Percentiles rank a stretch among this genome's conserved stretches.
Evolutionary conservation across 2,797 vertebrate genomes (phyloP).

Genomic region (Eidolon dupreanum): DNA sequence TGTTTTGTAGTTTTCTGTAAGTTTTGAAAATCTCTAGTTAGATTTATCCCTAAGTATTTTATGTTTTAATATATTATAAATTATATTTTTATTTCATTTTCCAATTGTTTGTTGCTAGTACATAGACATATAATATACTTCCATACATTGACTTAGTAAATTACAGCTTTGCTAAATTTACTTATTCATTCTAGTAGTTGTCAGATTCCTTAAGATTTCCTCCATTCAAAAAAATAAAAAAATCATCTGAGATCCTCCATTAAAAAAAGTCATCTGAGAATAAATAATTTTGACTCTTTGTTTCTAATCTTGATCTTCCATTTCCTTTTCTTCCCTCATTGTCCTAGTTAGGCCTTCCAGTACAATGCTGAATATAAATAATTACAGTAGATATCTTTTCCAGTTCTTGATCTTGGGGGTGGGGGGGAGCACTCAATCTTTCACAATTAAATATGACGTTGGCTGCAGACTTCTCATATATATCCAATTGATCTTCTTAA

Average conservation of each 20-base stretch:
- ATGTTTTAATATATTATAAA: neutral
- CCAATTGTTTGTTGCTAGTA: neutral
- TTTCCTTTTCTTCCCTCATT: neutral
- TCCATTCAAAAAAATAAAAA: neutral
- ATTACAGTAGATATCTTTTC: neutral
- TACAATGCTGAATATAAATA: neutral
- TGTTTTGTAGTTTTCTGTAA: neutral
- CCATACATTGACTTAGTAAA: neutral
- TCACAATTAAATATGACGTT: neutral
- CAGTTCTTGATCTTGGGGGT: neutral
- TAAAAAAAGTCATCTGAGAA: neutral
- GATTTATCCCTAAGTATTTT: neutral
- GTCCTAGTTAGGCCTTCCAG: neutral
- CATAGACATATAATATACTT: neutral
- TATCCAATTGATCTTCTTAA: neutral
- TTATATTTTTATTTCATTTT: conserved; percentile 19
- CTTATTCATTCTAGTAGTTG: neutral
- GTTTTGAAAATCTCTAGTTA: neutral
- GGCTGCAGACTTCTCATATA: neutral
- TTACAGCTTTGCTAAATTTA: neutral
- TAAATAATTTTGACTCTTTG: conserved; percentile 15
- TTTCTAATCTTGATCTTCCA: neutral
- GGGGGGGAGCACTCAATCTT: neutral
- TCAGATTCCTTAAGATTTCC: neutral
- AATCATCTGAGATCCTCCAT: neutral